Conservation (phyloP, 2,888 invertebrate genomes). For the Caenorhabditis sinica region DNA sequence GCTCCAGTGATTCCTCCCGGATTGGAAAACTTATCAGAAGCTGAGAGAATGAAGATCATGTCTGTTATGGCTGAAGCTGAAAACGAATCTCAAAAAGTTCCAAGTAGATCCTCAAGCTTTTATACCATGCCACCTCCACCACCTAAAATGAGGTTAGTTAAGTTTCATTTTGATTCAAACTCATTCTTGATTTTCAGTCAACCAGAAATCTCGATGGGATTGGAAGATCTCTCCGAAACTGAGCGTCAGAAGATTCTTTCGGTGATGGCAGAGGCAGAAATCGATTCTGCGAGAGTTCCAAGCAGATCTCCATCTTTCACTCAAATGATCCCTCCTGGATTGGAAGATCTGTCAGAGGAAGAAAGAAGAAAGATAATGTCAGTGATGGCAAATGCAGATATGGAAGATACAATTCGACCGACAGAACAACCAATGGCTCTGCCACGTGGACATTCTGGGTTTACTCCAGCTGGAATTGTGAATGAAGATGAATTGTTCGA, state of each 20-base stretch:
- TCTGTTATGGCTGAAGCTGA: slow-evolving; percentile 85
- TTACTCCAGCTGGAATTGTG: slow-evolving; percentile 44
- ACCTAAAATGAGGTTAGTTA: slow-evolving; percentile 77
- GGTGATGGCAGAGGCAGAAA: slow-evolving; percentile 85
- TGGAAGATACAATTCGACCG: slow-evolving; percentile 69
- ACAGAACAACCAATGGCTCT: slow-evolving; percentile 2
- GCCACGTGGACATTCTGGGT: slow-evolving; percentile 57
- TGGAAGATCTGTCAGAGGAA: slow-evolving; percentile 86
- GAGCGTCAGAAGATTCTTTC: slow-evolving; percentile 87
- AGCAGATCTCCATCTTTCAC: slow-evolving; percentile 38
- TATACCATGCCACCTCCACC: slow-evolving; percentile 17
- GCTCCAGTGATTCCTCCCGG: slow-evolving; percentile 74
- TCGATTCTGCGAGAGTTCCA: slow-evolving; percentile 35
- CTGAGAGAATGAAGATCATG: slow-evolving; percentile 87
- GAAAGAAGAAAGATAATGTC: slow-evolving; percentile 86
- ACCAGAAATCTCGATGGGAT: slow-evolving; percentile 69
- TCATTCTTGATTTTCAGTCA: slow-evolving; percentile 17
- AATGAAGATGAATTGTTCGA: slow-evolving; percentile 55
- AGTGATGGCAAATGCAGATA: slow-evolving; percentile 87
- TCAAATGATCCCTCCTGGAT: slow-evolving; percentile 66
- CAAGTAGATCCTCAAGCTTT: slow-evolving; percentile 38
- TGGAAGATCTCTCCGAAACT: slow-evolving; percentile 86
- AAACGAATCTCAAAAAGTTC: slow-evolving; percentile 27
- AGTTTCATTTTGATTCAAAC: neutral
- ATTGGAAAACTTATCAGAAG: slow-evolving; percentile 85